Evolutionary conservation across 2,113 vertebrate species (phyloP).

Genomic region (Clarias magur): DNA sequence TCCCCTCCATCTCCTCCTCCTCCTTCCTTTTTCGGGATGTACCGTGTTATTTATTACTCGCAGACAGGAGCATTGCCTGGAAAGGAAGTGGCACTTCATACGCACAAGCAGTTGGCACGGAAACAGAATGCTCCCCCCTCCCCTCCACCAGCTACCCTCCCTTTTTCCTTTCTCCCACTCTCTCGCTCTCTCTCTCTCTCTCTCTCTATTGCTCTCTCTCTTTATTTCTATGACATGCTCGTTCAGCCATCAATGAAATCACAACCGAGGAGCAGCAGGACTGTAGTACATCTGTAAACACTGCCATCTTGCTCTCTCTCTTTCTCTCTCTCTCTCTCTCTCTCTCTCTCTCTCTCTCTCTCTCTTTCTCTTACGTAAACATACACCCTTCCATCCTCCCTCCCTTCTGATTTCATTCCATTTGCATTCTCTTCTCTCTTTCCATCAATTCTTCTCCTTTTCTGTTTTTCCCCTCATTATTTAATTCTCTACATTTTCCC

Average conservation of each 20-base stretch:
- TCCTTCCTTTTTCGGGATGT: constrained; percentile 49
- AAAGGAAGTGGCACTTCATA: constrained; percentile 74
- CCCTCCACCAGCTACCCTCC: constrained; percentile 56
- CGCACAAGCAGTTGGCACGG: constrained; percentile 79
- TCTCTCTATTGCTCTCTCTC: constrained; percentile 56
- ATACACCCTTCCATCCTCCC: constrained; percentile 23
- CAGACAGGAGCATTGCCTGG: constrained; percentile 68
- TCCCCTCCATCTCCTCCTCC: constrained; percentile 15
- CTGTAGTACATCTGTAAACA: constrained; percentile 41
- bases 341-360: neutral
- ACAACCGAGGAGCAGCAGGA: constrained; percentile 57
- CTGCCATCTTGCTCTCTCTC: constrained; percentile 1
- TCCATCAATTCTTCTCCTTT: constrained; percentile 29
- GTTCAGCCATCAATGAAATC: constrained; percentile 77
- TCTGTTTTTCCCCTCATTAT: constrained; percentile 24
- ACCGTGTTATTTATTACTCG: constrained; percentile 62
- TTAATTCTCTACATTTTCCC: constrained; percentile 43
- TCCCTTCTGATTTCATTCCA: constrained; percentile 30
- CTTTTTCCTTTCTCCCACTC: constrained; percentile 67
- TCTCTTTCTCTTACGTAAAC: neutral
- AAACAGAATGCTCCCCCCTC: constrained; percentile 75
- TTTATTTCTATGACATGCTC: constrained; percentile 62
- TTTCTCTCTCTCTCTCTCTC: neutral
- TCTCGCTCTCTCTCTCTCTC: constrained; percentile 31
- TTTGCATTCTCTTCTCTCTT: neutral